Base-by-base conservation (phyloP, 2,888 invertebrate genomes). In the Deladenus siricidicola region DNA sequence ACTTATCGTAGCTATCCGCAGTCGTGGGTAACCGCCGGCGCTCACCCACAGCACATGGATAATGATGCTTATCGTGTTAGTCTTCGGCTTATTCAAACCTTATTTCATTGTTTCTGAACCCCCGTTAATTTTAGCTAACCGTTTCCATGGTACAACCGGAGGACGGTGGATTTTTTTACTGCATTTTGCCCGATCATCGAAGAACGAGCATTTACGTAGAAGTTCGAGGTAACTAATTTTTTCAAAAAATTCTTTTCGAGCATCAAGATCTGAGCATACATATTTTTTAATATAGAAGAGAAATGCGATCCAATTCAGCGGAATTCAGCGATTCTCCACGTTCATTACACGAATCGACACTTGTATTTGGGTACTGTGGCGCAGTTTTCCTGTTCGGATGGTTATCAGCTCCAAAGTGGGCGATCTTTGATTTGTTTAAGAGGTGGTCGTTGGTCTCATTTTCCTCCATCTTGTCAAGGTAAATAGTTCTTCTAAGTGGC, bases 101-200 rank as follows among this genome's bases (percentile, higher is more conserved):
- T 53, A 42, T 6, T 21, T 64, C 34, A 61, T 4, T 65, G 6
- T 43, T 39, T 63, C 21, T 6, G 28, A 24, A 39, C 19, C 10
- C 8, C 14, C 19, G 21, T 21, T 24, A 48, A 45, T 51, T 57
- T 50, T 54, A 74, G 4, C 80, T 91, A 17, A 89, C 88, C 61
- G 87, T 91, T 71, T 84, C 87, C 67, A 85, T 87, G 72, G 89
- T 90, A 0, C 85, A 85, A 45, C 86, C 86, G 74, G 88, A 88
- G 69, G 90, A 91, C 80, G 87, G 89, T 0, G 90, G 90, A 0
- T 80, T 85, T 1, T 90, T 87, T 79, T 86, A 89, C 0, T 91
- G 91, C 75, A 86, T 87, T 66, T 89, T 90, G 0, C 90, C 90
- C 0, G 88, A 88, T 0, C 82, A 89, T 43, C 88, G 89, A 76